Conservation (phyloP, 2,888 invertebrate species). For the Athalia cordata region DNA sequence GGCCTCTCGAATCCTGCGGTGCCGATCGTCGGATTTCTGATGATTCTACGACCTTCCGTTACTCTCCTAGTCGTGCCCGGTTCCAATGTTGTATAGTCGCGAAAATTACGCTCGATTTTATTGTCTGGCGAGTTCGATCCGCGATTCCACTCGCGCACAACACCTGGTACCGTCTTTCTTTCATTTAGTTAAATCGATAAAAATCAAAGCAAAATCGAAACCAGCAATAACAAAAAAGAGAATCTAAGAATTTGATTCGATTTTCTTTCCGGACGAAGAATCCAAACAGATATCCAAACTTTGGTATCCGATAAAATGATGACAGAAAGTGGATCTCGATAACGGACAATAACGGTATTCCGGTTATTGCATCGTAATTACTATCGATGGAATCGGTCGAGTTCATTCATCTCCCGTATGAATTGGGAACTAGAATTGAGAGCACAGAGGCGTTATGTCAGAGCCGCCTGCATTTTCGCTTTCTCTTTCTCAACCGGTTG, state of each 20-base stretch:
- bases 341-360: too few species aligned
- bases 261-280: not conserved
- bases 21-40: too few species aligned
- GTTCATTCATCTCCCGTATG: constrained; percentile 31
- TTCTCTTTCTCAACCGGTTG: constrained; percentile 37
- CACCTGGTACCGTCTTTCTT: too few species aligned
- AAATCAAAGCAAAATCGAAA: not conserved
- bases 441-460: constrained; percentile 38
- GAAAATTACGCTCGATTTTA: too few species aligned
- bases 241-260: not conserved
- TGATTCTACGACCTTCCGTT: too few species aligned
- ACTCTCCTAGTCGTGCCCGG: too few species aligned
- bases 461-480: constrained; percentile 36
- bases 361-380: too few species aligned
- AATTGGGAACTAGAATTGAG: constrained; percentile 30
- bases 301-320: not conserved
- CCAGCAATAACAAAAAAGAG: not conserved
- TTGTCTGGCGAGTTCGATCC: too few species aligned
- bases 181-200: too few species aligned
- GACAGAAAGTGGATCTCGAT: not conserved
- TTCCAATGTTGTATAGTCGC: too few species aligned
- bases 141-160: too few species aligned
- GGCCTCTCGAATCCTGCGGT: too few species aligned
- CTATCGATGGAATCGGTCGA: not conserved
- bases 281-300: not conserved